Conservation (phyloP, 1,140 invertebrate genomes). For the Drosophila neocordata region DNA sequence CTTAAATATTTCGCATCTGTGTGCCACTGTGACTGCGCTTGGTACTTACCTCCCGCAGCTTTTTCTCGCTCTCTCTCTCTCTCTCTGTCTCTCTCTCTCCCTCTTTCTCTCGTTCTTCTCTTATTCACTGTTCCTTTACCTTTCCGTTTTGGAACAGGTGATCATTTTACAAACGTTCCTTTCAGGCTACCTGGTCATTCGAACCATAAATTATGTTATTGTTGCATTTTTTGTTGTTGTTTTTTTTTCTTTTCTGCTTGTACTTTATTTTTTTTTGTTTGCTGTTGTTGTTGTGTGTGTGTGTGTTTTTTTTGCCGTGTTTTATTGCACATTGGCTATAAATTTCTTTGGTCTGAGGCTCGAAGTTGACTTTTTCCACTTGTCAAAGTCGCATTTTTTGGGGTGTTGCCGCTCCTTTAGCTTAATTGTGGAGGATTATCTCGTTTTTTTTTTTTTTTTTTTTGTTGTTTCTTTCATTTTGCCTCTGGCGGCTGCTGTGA, state of each 20-base stretch:
- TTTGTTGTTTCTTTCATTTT: constrained; percentile 16
- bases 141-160: constrained; percentile 60
- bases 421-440: constrained; percentile 77
- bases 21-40: constrained; percentile 36
- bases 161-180: constrained; percentile 72
- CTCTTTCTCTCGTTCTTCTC: constrained; percentile 12
- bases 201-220: constrained; percentile 77
- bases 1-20: neutral
- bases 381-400: constrained; percentile 43
- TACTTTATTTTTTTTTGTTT: neutral
- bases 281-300: neutral
- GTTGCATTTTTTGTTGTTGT: constrained; percentile 35
- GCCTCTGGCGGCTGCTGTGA: constrained; percentile 36
- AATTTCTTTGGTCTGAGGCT: constrained; percentile 38
- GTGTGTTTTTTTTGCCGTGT: constrained; percentile 19
- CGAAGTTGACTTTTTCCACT: constrained; percentile 57
- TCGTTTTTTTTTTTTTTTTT: constrained; percentile 20
- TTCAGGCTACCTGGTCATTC: constrained; percentile 45
- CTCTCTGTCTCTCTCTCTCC: constrained; percentile 23
- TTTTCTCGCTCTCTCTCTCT: constrained; percentile 24
- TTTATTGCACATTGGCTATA: constrained; percentile 50
- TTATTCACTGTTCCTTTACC: neutral
- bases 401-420: constrained; percentile 46
- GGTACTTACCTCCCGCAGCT: constrained; percentile 42
- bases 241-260: constrained; percentile 5